Evolutionary conservation across 2,888 invertebrate species (phyloP), one percentile per base, ranked within the genome.

Genomic region (Lepidonotus clava): DNA sequence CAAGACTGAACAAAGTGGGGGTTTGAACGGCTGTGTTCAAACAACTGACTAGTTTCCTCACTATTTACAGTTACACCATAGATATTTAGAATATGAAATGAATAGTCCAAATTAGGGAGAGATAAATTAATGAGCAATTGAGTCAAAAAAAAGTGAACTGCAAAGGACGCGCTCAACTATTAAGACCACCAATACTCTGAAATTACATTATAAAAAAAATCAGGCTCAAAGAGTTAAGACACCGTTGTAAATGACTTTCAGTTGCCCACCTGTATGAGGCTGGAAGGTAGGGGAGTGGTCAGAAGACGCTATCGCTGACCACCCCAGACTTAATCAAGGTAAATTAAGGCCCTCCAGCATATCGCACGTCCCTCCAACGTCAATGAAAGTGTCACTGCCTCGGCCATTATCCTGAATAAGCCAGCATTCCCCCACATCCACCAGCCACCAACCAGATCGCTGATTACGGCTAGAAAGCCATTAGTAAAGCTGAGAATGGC

Each of bases 341-440:
- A 32, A 41, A 80, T 80, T 18, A 80, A 80, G 51, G 46, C 41
- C 41, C 77, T 28, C 80, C 24, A 80, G 80, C 80, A 46, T 80
- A 80, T 80, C 41, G 80, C 80, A 80, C 80, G 46, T 80, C 38
- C 24, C 11, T 2, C 24, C 61, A 61, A 24, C 24, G 28, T 28
- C 11, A 71, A 71, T 71, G 71, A 71, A 71, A 71, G 71, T 71
- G 46, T 80, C 80, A 40, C 36, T 76, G 2, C 76, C 18, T 40
- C 36, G 34, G 21, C 36, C 40, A 76, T 76, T 76, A 76, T 76
- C 76, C 40, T 76, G 36, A 34, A 76, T 76, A 36, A 21, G 32
- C 80, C 80, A 46, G 46, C 80, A 41, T 46, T 24, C 80, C 51
- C 28, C 80, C 53, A n/a, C 53, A 18, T 53, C 21, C n/a, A n/a